Evolutionary conservation across 1,140 invertebrate genomes (phyloP).

Genomic region (Thaumatotibia leucotreta): DNA sequence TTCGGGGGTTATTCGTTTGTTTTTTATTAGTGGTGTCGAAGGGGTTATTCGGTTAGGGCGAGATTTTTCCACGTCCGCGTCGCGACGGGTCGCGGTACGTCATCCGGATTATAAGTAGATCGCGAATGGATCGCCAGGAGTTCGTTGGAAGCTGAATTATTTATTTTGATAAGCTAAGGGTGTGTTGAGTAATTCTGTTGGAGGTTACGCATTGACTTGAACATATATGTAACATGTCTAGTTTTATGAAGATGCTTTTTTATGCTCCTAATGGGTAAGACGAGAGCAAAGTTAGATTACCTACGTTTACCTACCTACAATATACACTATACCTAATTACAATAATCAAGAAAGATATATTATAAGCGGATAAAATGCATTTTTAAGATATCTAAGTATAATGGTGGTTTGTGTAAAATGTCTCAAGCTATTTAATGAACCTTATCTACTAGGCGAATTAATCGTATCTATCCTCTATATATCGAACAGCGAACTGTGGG

Average conservation of each 20-base stretch:
- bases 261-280: not conserved
- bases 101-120: constrained; percentile 45
- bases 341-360: no score
- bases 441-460: no score
- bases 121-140: constrained; percentile 22
- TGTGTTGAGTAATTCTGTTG: constrained; percentile 17
- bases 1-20: not conserved
- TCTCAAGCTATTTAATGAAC: no score
- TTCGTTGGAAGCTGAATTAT: constrained; percentile 31
- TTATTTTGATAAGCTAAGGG: constrained; percentile 34
- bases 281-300: not conserved
- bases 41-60: constrained; percentile 44
- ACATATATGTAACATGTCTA: not conserved
- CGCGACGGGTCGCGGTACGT: constrained; percentile 35
- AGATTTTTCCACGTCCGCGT: constrained; percentile 51
- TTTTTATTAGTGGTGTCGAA: not conserved
- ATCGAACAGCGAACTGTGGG: no score
- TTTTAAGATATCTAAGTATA: no score
- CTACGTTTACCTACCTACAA: no score
- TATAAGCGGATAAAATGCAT: no score
- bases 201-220: not conserved
- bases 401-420: no score
- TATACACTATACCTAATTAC: no score
- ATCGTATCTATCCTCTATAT: no score
- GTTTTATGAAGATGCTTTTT: not conserved